These are phyloP conservation scores for Oplegnathus fasciatus DNA, from an alignment of 2,113 vertebrate genomes.

Conservation along the genomic window DNA sequence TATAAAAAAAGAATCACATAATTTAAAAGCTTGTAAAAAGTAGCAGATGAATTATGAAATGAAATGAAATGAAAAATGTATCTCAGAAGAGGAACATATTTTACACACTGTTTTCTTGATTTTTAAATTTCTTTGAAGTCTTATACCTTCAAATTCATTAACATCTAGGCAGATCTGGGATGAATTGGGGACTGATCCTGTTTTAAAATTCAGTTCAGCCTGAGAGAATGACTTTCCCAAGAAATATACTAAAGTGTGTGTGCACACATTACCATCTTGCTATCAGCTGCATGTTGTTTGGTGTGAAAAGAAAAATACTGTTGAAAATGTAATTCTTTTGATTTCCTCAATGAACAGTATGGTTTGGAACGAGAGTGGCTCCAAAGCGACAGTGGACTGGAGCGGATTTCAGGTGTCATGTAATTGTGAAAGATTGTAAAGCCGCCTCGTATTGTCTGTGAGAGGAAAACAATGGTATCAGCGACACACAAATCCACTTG, in stretches of 20 bases:
- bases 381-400: not conserved
- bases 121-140: too few species aligned
- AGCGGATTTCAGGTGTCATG: constrained; percentile 13
- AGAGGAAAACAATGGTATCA: constrained; percentile 36
- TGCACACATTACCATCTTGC: not conserved
- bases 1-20: not conserved
- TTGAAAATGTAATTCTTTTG: not conserved
- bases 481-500: constrained; percentile 44
- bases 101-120: too few species aligned
- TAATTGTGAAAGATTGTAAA: constrained; percentile 20
- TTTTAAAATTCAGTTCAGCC: not conserved
- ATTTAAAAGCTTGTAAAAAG: too few species aligned
- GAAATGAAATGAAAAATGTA: not conserved
- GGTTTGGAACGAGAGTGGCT: not conserved
- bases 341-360: not conserved
- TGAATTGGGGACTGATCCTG: not conserved
- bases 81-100: not conserved
- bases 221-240: not conserved
- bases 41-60: not conserved
- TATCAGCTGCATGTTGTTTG: not conserved
- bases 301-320: not conserved
- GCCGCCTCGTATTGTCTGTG: not conserved
- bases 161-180: not conserved
- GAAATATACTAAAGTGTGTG: not conserved
- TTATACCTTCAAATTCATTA: not conserved